These are phyloP conservation scores for Dufourea novaeangliae DNA, from an alignment of 1,140 invertebrate genomes.

Conservation along the genomic window DNA sequence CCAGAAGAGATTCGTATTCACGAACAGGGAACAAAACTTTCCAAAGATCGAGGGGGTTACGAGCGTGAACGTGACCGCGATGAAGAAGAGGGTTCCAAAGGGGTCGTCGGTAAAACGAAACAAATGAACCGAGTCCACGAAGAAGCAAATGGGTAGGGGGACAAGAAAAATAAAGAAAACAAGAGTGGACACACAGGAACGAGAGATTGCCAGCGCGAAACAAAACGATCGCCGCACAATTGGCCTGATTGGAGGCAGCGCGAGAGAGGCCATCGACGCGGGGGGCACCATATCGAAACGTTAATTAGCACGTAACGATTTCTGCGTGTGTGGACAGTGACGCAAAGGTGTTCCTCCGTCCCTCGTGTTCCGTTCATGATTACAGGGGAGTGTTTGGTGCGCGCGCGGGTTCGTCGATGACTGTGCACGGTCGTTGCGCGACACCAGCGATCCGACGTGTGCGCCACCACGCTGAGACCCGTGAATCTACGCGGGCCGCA, in stretches of 20 bases:
- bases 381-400: conserved; percentile 66
- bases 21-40: too few relatives aligned
- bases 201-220: conserved; percentile 24
- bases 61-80: too few relatives aligned
- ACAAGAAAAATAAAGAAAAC: not conserved
- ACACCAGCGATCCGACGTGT: too few relatives aligned
- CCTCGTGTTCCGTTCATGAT: conserved; percentile 67
- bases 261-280: conserved; percentile 64
- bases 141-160: not conserved
- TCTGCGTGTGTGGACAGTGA: conserved; percentile 69
- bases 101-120: not conserved
- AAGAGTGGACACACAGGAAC: not conserved
- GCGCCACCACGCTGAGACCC: too few relatives aligned
- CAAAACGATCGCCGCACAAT: conserved; percentile 61
- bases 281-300: conserved; percentile 68
- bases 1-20: too few relatives aligned
- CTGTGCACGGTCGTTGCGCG: conserved; percentile 71
- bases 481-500: too few relatives aligned
- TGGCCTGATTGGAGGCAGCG: conserved; percentile 67
- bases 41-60: too few relatives aligned
- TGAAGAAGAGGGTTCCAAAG: not conserved
- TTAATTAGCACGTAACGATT: conserved; percentile 70
- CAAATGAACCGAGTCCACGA: too few relatives aligned
- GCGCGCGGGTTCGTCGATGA: conserved; percentile 69
- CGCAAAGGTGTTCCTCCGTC: conserved; percentile 67